Conservation (phyloP, 2,888 invertebrate species). For the Acleris laterana region DNA sequence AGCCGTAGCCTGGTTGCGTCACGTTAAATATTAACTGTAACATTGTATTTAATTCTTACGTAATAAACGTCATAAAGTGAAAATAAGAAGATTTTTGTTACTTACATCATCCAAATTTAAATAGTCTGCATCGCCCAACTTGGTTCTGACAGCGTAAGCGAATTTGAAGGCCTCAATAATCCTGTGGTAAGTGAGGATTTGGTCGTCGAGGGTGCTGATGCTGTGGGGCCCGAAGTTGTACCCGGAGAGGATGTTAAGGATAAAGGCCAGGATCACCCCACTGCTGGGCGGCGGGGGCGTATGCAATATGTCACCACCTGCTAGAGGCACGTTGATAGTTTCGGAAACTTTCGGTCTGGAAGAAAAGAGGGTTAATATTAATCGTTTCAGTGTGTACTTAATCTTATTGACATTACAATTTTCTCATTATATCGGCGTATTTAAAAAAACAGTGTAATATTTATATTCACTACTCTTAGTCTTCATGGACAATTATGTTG, state of each 20-base stretch:
- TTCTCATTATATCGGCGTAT: too few relatives aligned
- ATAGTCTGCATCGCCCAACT: conserved; percentile 92
- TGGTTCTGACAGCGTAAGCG: conserved; percentile 93
- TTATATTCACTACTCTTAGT: too few relatives aligned
- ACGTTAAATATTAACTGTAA: conserved; percentile 85
- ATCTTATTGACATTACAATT: too few relatives aligned
- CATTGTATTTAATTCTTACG: conserved; percentile 17
- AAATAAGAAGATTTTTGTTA: background rate
- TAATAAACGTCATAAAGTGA: too few relatives aligned
- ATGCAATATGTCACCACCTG: conserved; percentile 88
- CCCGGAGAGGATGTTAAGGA: conserved; percentile 91
- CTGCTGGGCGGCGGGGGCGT: conserved; percentile 94
- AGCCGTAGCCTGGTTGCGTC: conserved; percentile 85
- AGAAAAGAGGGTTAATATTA: too few relatives aligned
- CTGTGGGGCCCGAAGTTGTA: conserved; percentile 85
- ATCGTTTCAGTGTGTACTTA: too few relatives aligned
- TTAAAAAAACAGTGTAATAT: too few relatives aligned
- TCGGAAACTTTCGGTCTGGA: conserved; percentile 86
- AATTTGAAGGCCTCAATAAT: conserved; percentile 96
- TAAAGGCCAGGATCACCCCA: conserved; percentile 91
- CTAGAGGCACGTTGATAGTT: conserved; percentile 83
- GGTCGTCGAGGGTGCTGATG: conserved; percentile 79
- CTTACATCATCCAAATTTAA: conserved; percentile 87
- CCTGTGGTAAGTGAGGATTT: conserved; percentile 90
- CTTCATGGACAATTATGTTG: too few relatives aligned